Evolutionary conservation across 2,888 invertebrate species (phyloP).

Genomic region (Chirona hameri): DNA sequence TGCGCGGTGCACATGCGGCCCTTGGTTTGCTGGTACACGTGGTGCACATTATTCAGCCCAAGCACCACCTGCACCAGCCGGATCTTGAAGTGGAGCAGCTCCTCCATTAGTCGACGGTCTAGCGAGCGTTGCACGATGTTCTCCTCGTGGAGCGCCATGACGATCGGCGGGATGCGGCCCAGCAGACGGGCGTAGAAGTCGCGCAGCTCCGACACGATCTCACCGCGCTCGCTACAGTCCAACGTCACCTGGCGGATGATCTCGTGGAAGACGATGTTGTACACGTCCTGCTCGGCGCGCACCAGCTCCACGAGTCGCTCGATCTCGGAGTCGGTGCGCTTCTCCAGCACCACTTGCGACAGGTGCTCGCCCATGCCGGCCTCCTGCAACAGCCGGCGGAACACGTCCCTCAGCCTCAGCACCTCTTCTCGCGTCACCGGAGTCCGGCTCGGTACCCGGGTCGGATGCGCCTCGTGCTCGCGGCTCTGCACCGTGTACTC

Average conservation of each 20-base stretch:
- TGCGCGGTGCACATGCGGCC: not conserved
- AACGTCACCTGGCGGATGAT: slow-evolving; percentile 3
- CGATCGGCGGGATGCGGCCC: not conserved
- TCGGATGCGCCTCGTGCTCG: not conserved
- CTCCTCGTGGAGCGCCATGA: not conserved
- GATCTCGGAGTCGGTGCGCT: not conserved
- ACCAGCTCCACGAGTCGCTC: not conserved
- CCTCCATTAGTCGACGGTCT: not conserved
- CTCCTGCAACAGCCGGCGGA: not conserved
- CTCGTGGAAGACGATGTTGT: slow-evolving; percentile 26
- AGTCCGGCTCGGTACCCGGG: not conserved
- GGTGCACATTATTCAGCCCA: not conserved
- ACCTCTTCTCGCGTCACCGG: not conserved
- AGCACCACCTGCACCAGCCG: slow-evolving; percentile 24
- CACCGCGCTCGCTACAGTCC: not conserved
- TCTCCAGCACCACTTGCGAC: not conserved
- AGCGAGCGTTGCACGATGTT: not conserved
- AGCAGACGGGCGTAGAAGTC: slow-evolving; percentile 4
- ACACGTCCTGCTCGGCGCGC: not conserved
- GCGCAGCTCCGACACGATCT: not conserved
- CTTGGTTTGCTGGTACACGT: not conserved
- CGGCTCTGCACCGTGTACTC: not conserved
- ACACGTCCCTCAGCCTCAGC: not conserved
- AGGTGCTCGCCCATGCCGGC: not conserved
- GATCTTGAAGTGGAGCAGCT: slow-evolving; percentile 2